Conservation (phyloP, 2,113 vertebrate genomes). For the Rhabdornis inornatus region DNA sequence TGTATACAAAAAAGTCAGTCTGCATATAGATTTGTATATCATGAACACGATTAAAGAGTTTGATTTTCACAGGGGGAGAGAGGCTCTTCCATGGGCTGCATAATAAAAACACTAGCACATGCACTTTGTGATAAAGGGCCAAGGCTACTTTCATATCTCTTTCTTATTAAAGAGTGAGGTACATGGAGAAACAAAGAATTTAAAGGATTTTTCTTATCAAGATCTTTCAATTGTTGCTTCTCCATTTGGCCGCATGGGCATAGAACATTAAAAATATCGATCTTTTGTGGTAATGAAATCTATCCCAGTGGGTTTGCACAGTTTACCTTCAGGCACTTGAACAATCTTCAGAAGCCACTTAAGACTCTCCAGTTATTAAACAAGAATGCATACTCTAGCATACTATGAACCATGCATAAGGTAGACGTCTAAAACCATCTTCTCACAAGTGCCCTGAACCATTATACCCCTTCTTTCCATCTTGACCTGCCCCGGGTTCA, state of each 20-base stretch:
- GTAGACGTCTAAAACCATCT: background rate
- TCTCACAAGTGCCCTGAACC: background rate
- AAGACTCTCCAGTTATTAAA: background rate
- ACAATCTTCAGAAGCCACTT: background rate
- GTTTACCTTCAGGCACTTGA: constrained; percentile 1
- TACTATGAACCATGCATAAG: background rate
- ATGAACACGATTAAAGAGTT: background rate
- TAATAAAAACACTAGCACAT: background rate
- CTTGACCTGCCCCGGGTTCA: background rate
- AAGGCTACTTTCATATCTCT: background rate
- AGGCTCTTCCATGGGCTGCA: background rate
- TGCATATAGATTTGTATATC: background rate
- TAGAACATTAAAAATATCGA: background rate
- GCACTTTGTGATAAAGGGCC: background rate
- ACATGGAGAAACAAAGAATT: background rate
- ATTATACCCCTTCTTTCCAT: background rate
- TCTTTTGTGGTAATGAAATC: background rate
- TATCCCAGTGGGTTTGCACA: background rate
- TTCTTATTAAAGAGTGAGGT: background rate
- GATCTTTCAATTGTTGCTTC: background rate
- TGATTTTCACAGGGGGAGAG: background rate
- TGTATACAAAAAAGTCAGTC: background rate
- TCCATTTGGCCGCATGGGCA: background rate
- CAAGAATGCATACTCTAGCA: background rate
- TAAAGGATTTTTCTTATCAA: background rate